These are phyloP conservation scores for Lycorma delicatula DNA, from an alignment of 1,140 invertebrate genomes.

Conservation along the genomic window DNA sequence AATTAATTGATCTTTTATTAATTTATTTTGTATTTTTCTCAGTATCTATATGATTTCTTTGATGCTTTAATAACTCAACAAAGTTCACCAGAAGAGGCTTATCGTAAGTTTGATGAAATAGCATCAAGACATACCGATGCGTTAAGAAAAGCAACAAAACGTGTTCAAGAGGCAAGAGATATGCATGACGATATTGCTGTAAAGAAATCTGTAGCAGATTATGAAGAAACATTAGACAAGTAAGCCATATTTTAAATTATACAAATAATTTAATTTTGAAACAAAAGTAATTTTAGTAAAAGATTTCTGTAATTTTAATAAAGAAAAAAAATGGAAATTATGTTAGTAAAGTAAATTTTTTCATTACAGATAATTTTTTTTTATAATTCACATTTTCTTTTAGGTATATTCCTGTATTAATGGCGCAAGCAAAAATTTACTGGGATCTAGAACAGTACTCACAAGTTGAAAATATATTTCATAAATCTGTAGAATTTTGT, in stretches of 20 bases:
- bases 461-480: constrained; percentile 89
- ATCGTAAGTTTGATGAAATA: constrained; percentile 93
- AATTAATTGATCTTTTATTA: too few species aligned
- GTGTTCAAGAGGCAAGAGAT: constrained; percentile 81
- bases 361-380: too few species aligned
- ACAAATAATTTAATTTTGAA: constrained; percentile 12
- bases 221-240: constrained; percentile 84
- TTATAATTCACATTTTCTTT: too few species aligned
- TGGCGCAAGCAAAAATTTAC: constrained; percentile 98
- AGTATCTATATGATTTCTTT: constrained; percentile 82
- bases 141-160: constrained; percentile 85
- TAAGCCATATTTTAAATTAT: constrained; percentile 37
- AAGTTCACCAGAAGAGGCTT: constrained; percentile 94
- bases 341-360: too few species aligned
- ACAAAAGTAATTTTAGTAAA: too few species aligned
- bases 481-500: constrained; percentile 96
- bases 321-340: too few species aligned
- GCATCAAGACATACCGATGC: constrained; percentile 84
- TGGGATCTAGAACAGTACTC: constrained; percentile 96
- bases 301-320: too few species aligned
- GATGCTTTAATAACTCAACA: constrained; percentile 96
- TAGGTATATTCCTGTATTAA: constrained; percentile 83
- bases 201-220: constrained; percentile 84
- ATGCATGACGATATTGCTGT: constrained; percentile 82
- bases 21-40: constrained; percentile 22